Base-by-base conservation (phyloP, 1,140 invertebrate genomes). In the Aphidius ervi region DNA sequence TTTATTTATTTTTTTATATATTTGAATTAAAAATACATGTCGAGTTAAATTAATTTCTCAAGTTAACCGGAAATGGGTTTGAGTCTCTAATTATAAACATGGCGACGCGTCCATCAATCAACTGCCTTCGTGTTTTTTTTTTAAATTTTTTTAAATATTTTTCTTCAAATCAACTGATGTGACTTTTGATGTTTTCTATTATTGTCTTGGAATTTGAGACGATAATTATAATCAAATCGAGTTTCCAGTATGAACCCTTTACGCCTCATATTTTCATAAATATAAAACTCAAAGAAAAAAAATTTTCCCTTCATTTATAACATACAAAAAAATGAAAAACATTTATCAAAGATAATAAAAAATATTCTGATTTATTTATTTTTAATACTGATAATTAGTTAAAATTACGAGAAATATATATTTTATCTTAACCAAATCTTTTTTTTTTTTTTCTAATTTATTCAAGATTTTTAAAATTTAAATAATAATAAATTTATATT, bases 61-160 rank as follows among this genome's bases (percentile, higher is more conserved):
- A 9, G 53, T 61, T 55, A 61, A 72, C 67, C 70, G 74, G 74
- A 76, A 76, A 74, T 68, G 23, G 23, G 69, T 68, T 67, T 58
- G 31, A 62, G 64, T 55, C 69, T 75, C 71, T 77, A 77, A 77
- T 77, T 77, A 75, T 74, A 74, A 76, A 73, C 73, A 65, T 71
- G 66, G 69, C 68, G 70, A 74, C 71, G 70, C 67, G 68, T 70
- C 70, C 72, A 73, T 75, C 73, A 71, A 74, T 73, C 74, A 74
- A 72, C 52, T 66, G 59, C 63, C 54, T 50, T 55, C 65, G 63
- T 66, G 69, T 59, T 48, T 49, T 53, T 47, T 56, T 31, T 8
- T 53, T 31, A 16, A 37, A n/a, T 63, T 42, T 56, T 41, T 56
- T 37, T 20, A 16, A 45, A 41, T 46, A 46, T 47, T 63, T 45